Evolutionary conservation across 2,888 invertebrate genomes (phyloP).

Genomic region (Drosophila stalkeri): DNA sequence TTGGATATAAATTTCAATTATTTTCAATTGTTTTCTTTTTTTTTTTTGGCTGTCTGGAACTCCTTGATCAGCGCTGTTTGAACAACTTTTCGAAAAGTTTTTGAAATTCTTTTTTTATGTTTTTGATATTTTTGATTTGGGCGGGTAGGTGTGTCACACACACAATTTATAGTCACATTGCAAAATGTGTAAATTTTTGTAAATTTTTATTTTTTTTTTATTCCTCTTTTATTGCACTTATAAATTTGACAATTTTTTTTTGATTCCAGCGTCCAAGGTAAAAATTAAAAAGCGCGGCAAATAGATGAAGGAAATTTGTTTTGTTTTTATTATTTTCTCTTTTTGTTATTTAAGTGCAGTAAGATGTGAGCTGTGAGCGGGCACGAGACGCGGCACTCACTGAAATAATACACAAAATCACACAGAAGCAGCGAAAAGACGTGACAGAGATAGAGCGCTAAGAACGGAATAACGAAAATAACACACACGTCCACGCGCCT

Average conservation of each 20-base stretch:
- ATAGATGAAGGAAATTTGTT: constrained; percentile 14
- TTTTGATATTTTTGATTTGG: constrained; percentile 24
- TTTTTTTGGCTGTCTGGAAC: background rate
- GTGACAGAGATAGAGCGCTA: constrained; percentile 52
- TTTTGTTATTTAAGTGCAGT: constrained; percentile 32
- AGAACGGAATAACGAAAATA: constrained; percentile 27
- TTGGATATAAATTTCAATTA: constrained; percentile 7
- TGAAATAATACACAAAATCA: constrained; percentile 65
- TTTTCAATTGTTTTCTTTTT: background rate
- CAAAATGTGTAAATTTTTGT: constrained; percentile 46
- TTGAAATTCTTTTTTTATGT: background rate
- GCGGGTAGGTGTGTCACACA: constrained; percentile 30
- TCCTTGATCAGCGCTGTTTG: constrained; percentile 14
- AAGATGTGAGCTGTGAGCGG: constrained; percentile 46
- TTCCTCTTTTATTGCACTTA: constrained; percentile 32
- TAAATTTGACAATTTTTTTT: constrained; percentile 26
- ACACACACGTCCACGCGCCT: constrained; percentile 63
- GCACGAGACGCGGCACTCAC: constrained; percentile 42
- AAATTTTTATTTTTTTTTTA: background rate
- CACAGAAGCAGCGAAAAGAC: constrained; percentile 67
- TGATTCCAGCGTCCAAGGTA: constrained; percentile 61
- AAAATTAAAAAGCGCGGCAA: constrained; percentile 50
- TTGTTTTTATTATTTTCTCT: background rate
- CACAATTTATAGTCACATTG: constrained; percentile 75
- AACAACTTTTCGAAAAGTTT: background rate